Evolutionary conservation across 2,888 invertebrate species (phyloP).

Genomic region (Meloe dianella): DNA sequence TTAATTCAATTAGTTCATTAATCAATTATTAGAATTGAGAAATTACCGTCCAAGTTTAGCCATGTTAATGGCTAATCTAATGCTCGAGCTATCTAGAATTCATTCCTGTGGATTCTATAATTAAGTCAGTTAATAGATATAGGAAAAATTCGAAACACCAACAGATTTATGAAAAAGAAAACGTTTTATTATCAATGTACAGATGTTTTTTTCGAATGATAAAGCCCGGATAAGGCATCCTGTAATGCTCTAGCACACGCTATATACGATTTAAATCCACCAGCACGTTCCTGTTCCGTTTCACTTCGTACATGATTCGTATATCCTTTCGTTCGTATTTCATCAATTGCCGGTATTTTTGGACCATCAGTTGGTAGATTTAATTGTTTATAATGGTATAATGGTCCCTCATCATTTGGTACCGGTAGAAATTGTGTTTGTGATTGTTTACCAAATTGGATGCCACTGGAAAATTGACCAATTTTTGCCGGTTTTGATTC

Average conservation of each 20-base stretch:
- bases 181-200: constrained; percentile 13
- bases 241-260: constrained; percentile 87
- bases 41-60: constrained; percentile 38
- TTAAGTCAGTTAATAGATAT: not conserved
- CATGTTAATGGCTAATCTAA: not conserved
- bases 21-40: constrained; percentile 7
- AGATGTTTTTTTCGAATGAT: constrained; percentile 52
- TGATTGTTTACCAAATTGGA: constrained; percentile 75
- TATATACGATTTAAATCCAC: constrained; percentile 83
- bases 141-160: not conserved
- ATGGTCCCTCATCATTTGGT: constrained; percentile 78
- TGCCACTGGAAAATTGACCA: constrained; percentile 85
- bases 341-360: constrained; percentile 67
- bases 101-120: not conserved
- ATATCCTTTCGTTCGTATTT: constrained; percentile 73
- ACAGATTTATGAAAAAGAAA: not conserved
- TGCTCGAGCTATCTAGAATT: not conserved
- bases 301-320: constrained; percentile 77
- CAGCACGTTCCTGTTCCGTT: constrained; percentile 78
- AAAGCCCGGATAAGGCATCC: constrained; percentile 84
- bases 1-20: constrained; percentile 7
- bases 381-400: constrained; percentile 72
- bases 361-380: constrained; percentile 75
- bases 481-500: constrained; percentile 59
- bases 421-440: constrained; percentile 70